A percentile compares a stretch with the other conserved stretches of the same genome.
These are phyloP conservation scores for Percopsis transmontana DNA, from an alignment of 2,113 vertebrate genomes.

Conservation along the genomic window DNA sequence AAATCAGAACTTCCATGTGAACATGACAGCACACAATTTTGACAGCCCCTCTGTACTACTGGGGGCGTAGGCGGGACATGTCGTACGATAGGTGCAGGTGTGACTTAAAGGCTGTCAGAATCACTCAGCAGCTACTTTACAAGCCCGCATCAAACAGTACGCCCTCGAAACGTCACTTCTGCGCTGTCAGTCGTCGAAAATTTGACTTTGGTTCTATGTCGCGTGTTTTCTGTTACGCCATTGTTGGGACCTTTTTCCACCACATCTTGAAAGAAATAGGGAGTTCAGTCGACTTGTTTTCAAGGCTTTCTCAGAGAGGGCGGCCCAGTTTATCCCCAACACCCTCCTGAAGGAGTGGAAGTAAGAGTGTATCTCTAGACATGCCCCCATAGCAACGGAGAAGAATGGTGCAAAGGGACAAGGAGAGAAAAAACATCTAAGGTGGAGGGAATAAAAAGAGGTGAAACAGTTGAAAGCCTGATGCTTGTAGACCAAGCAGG, in stretches of 20 bases:
- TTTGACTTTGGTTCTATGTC: neutral
- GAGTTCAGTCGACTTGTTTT: conserved; percentile 8
- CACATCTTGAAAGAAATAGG: neutral
- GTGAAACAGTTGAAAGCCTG: conserved; percentile 26
- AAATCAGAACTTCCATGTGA: conserved; percentile 46
- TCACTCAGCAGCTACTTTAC: conserved; percentile 8
- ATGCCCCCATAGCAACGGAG: neutral
- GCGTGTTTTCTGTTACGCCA: neutral
- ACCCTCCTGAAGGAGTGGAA: conserved; percentile 18
- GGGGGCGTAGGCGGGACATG: conserved; percentile 21
- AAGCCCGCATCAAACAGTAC: conserved; percentile 17
- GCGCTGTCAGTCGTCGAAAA: conserved; percentile 36
- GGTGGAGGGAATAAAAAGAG: neutral
- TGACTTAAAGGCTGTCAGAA: neutral
- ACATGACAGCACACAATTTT: conserved; percentile 41
- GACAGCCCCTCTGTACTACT: conserved; percentile 31
- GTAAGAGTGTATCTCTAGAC: conserved; percentile 13
- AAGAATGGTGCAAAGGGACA: neutral
- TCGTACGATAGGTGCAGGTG: conserved; percentile 23
- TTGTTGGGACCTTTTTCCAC: neutral
- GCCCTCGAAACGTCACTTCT: neutral
- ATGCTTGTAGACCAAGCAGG: conserved; percentile 29
- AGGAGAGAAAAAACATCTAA: neutral
- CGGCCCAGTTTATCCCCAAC: neutral
- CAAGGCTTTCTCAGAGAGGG: neutral